Conservation (phyloP, 2,797 vertebrate genomes). For the Clarias platycephalus region DNA sequence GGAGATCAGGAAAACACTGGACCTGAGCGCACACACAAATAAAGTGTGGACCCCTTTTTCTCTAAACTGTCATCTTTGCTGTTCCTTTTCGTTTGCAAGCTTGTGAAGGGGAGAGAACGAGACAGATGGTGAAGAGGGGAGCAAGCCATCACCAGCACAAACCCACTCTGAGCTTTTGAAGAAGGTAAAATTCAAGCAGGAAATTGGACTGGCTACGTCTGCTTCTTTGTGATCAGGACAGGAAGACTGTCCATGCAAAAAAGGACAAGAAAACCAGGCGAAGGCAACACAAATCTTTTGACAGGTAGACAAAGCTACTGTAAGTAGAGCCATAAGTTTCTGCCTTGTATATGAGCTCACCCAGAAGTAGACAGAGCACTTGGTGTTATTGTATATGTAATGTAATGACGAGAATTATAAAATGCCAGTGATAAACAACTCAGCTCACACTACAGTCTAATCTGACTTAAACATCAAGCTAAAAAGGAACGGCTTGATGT, state of each 20-base stretch:
- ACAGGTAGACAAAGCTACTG: conserved; percentile 62
- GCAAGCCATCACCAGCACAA: conserved; percentile 58
- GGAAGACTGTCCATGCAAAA: conserved; percentile 46
- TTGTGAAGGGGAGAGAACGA: conserved; percentile 29
- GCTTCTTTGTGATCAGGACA: conserved; percentile 64
- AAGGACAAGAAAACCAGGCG: conserved; percentile 34
- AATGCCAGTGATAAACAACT: conserved; percentile 17
- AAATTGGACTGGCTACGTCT: conserved; percentile 52
- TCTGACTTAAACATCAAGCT: not conserved
- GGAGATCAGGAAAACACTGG: conserved; percentile 49
- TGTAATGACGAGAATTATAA: conserved; percentile 11
- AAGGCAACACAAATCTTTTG: conserved; percentile 53
- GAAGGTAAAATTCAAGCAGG: conserved; percentile 44
- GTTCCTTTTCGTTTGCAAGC: conserved; percentile 26
- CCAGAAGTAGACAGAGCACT: not conserved
- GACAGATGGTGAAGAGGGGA: conserved; percentile 55
- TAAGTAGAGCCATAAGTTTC: conserved; percentile 34
- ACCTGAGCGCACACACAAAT: conserved; percentile 15
- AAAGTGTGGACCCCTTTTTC: conserved; percentile 46
- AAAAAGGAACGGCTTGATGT: not conserved
- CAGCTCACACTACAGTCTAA: conserved; percentile 16
- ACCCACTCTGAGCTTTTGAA: conserved; percentile 58
- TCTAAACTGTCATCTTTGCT: conserved; percentile 18
- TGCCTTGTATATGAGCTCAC: conserved; percentile 17
- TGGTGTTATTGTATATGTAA: conserved; percentile 28